A percentile compares a stretch with the other conserved stretches of the same genome.
phyloP scores from a whole-genome alignment of 1,140 invertebrate species.

The Lethocerus indicus region DNA sequence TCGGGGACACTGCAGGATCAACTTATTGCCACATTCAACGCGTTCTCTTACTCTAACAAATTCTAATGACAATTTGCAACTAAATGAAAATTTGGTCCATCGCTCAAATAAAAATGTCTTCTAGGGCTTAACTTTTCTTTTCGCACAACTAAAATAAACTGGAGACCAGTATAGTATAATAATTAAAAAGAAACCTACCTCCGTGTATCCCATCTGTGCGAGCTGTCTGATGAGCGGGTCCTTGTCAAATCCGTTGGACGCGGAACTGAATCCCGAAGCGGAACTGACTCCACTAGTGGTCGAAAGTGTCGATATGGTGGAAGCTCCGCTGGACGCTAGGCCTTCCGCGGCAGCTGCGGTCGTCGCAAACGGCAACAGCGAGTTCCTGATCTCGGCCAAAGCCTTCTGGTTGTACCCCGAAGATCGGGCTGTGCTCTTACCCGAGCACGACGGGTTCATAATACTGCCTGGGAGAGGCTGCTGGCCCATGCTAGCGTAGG shows the following conservation, averaged over 20 bases:
- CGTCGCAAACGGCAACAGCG: constrained; percentile 66
- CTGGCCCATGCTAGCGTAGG: constrained; percentile 40
- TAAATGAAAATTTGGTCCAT: too few relatives aligned
- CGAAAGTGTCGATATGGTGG: constrained; percentile 49
- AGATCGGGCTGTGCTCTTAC: constrained; percentile 51
- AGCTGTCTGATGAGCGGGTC: constrained; percentile 34
- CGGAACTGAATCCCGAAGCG: constrained; percentile 40
- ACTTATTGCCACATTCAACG: too few relatives aligned
- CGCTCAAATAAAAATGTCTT: too few relatives aligned
- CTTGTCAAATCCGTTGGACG: constrained; percentile 26
- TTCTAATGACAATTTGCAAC: too few relatives aligned
- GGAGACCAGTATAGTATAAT: too few relatives aligned
- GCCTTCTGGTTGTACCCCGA: constrained; percentile 72
- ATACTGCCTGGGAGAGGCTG: constrained; percentile 24
- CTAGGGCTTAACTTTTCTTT: too few relatives aligned
- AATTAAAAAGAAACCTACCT: constrained; percentile 29
- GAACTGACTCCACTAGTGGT: constrained; percentile 47
- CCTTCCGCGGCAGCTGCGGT: constrained; percentile 30
- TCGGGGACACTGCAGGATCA: too few relatives aligned
- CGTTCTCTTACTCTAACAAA: too few relatives aligned
- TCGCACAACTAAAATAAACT: too few relatives aligned
- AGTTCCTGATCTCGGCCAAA: constrained; percentile 71
- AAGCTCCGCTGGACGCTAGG: constrained; percentile 52
- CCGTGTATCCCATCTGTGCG: constrained; percentile 43
- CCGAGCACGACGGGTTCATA: constrained; percentile 49